Evolutionary conservation across 2,797 vertebrate species (phyloP).

Genomic region (Aeoliscus strigatus): DNA sequence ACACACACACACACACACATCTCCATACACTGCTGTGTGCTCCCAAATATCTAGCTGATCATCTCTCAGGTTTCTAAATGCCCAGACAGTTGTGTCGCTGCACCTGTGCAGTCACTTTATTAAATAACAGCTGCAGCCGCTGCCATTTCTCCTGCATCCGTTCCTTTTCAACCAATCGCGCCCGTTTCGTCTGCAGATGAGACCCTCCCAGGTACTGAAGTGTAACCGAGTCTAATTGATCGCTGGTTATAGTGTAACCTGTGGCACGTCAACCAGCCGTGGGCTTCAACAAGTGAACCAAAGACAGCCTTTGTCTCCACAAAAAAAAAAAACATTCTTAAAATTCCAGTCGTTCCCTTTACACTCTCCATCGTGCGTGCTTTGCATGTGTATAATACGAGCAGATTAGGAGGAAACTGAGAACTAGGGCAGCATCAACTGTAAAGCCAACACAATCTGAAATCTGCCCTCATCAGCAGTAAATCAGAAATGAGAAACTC

Average conservation of each 20-base stretch:
- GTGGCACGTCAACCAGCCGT: constrained; percentile 21
- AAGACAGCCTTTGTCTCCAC: constrained; percentile 66
- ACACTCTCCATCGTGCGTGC: constrained; percentile 42
- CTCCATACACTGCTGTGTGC: too few relatives aligned
- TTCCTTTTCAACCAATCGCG: neutral
- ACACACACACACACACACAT: constrained; percentile 10
- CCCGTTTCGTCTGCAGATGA: constrained; percentile 9
- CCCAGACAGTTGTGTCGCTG: neutral
- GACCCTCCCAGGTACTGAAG: constrained; percentile 40
- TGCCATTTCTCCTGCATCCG: neutral
- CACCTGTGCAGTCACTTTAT: constrained; percentile 6
- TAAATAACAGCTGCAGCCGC: neutral
- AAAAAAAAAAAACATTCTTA: constrained; percentile 61
- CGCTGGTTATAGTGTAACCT: constrained; percentile 64
- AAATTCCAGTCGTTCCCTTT: constrained; percentile 66
- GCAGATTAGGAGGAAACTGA: constrained; percentile 48
- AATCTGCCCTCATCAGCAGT: constrained; percentile 27
- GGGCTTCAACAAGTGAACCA: constrained; percentile 58
- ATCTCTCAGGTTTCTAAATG: constrained; percentile 1
- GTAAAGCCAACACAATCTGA: constrained; percentile 26
- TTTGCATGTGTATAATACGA: constrained; percentile 58
- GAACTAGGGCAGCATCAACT: constrained; percentile 35
- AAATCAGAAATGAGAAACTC: constrained; percentile 22
- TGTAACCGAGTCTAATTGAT: constrained; percentile 42
- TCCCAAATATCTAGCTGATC: constrained; percentile 7